Conservation (phyloP, 30 jellyfish, hydroid and myxozoan genomes). For the Hydra vulgaris region DNA sequence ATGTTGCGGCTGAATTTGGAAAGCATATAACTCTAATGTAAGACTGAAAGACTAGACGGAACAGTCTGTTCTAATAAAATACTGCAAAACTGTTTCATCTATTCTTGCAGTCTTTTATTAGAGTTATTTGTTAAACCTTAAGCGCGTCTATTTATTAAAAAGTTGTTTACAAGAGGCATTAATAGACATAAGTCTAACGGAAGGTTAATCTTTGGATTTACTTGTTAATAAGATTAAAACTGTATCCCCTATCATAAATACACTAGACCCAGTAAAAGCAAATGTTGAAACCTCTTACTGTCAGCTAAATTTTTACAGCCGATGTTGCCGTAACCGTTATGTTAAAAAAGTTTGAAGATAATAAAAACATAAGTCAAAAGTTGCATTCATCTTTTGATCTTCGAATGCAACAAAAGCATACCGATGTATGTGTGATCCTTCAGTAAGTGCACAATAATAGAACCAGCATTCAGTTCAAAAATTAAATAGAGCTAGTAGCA, state of each 20-base stretch:
- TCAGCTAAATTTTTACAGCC: not conserved
- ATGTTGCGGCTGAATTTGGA: not conserved
- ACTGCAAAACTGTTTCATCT: no score
- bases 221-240: no score
- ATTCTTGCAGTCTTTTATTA: no score
- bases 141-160: not conserved
- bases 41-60: not conserved
- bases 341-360: not conserved
- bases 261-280: not conserved
- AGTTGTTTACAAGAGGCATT: no score
- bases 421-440: not conserved
- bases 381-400: not conserved
- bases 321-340: not conserved
- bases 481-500: no score
- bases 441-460: not conserved
- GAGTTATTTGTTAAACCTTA: not conserved
- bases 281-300: not conserved
- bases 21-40: not conserved
- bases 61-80: no score
- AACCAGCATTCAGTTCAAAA: not conserved
- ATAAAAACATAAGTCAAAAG: not conserved
- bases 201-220: not conserved
- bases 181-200: not conserved
- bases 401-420: not conserved
- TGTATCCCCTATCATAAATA: not conserved